Evolutionary conservation across 2,888 invertebrate genomes (phyloP), one percentile per base, ranked within the genome.

Genomic region (Plutella xylostella): DNA sequence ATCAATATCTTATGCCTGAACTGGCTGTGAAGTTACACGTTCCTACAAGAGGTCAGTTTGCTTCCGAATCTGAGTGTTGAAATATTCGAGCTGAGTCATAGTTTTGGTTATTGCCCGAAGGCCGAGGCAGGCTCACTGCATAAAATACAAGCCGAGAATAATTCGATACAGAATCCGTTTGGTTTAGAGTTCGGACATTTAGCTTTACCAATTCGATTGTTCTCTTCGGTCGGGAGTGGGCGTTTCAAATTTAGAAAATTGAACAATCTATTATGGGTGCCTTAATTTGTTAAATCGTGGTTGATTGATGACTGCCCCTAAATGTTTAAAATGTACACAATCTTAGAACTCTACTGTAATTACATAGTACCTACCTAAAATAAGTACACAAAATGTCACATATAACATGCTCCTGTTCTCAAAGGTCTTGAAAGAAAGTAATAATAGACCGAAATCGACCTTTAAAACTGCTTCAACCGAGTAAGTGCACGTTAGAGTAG

Each of bases 81-180:
- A 65, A 58, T 57, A 61, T 60, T 59, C 55, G 50, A 49, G 57
- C 56, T 74, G 77, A 75, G 59, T 74, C 73, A 75, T 61, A 60
- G 61, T 64, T 72, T 66, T 59, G 61, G 65, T 62, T 70, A 66
- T 68, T 66, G 67, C 57, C 51, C 57, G 63, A 76, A 74, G 74
- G 74, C 63, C 66, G 62, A 61, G 48, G 58, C 57, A 63, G 55
- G 54, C 59, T 56, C 63, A 61, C 64, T 65, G 65, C 67, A 65
- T 64, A 63, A 37, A 15, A 37, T 31, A 37, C 19, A 11, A 25
- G 19, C 35, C 40, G 14, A 19, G 12, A 20, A 41, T 18, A 25
- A n/a, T 21, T 19, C 21, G 18, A 25, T 41, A 41, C 44, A 44
- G 30, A 19, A 12, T 14, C n/a, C 28, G 12, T 33, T 19, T 19